phyloP scores from a whole-genome alignment of 2,797 vertebrate genomes.

The Schizopygopsis pylzovi region DNA sequence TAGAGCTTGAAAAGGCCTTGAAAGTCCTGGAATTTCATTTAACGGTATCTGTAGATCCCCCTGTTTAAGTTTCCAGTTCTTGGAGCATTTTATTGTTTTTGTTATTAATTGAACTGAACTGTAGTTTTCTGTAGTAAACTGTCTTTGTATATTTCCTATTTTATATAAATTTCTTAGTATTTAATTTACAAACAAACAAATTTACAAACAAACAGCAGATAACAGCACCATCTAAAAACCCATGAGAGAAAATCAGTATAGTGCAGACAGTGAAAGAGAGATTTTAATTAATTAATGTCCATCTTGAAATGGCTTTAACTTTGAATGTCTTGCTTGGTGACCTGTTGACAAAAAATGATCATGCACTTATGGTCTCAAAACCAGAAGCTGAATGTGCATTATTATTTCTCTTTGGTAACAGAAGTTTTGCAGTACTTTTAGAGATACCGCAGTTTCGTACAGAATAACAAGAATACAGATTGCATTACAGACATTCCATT shows the following conservation, averaged over 20 bases:
- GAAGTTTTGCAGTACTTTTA: background rate
- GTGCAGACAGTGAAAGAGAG: background rate
- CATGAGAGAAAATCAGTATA: background rate
- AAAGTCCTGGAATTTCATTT: too few species aligned
- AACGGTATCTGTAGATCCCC: too few species aligned
- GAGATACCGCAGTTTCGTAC: background rate
- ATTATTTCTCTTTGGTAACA: background rate
- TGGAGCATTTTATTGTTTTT: too few species aligned
- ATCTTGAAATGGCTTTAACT: background rate
- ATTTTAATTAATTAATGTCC: background rate
- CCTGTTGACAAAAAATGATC: background rate
- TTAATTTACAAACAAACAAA: too few species aligned
- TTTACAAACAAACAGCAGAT: too few species aligned
- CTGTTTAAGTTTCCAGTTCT: too few species aligned
- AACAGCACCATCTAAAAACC: background rate
- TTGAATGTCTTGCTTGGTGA: background rate
- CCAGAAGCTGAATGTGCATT: background rate
- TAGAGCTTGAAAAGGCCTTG: too few species aligned
- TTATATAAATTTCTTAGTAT: too few species aligned
- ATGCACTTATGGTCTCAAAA: background rate
- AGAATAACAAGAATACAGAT: background rate
- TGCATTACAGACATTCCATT: background rate
- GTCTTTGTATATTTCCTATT: too few species aligned
- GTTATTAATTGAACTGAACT: too few species aligned
- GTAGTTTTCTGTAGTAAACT: too few species aligned